These are phyloP conservation scores for Osmerus eperlanus DNA, from an alignment of 2,113 vertebrate genomes.

Conservation along the genomic window DNA sequence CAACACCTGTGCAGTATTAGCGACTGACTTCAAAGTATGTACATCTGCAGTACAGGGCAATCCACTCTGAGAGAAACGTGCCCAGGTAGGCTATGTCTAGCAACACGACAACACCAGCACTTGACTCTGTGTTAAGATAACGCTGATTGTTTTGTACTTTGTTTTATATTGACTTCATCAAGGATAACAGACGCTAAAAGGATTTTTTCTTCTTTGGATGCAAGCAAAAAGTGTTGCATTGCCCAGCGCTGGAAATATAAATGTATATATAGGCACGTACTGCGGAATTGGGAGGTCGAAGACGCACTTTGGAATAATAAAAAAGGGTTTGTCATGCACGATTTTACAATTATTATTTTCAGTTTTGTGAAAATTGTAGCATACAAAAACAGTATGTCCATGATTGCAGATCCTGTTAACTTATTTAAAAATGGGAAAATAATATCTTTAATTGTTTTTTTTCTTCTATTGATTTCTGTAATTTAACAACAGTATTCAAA, in stretches of 20 bases:
- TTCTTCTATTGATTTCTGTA: too few species aligned
- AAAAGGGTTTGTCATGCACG: neutral
- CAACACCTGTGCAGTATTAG: slow-evolving; percentile 42
- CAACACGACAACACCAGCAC: neutral
- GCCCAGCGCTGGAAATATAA: neutral
- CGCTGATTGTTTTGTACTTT: neutral
- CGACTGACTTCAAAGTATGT: slow-evolving; percentile 15
- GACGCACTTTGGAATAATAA: neutral
- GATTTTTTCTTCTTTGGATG: neutral
- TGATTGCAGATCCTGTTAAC: too few species aligned
- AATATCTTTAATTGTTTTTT: too few species aligned
- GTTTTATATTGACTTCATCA: neutral
- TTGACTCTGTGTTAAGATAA: neutral
- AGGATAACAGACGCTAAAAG: neutral
- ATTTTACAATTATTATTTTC: neutral
- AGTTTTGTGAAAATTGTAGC: too few species aligned
- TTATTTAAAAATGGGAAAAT: too few species aligned
- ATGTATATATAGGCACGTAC: neutral
- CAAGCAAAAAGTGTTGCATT: neutral
- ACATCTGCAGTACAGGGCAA: slow-evolving; percentile 17
- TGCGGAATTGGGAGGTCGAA: neutral
- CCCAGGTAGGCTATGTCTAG: neutral
- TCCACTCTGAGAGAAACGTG: slow-evolving; percentile 3
- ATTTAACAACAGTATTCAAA: too few species aligned
- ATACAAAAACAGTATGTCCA: too few species aligned